Conservation (phyloP, 2,888 invertebrate genomes). For the Heterodera filipjevi region DNA sequence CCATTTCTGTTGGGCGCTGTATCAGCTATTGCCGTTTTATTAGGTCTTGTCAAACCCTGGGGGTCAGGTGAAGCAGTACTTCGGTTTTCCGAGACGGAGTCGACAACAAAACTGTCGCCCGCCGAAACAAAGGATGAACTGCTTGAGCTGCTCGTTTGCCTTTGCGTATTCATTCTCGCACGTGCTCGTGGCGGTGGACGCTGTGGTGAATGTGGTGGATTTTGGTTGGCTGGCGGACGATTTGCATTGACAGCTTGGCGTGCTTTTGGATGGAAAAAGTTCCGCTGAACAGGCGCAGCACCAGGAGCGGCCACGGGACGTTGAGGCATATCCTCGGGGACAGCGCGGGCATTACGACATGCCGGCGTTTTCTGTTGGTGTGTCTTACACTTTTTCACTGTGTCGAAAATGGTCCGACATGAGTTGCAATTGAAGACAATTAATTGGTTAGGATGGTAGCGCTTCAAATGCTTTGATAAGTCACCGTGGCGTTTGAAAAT, state of each 20-base stretch:
- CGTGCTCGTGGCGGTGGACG: not conserved
- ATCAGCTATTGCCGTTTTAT: too few relatives aligned
- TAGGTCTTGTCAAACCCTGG: too few relatives aligned
- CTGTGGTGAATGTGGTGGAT: not conserved
- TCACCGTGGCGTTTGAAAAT: constrained; percentile 1
- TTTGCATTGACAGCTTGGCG: too few relatives aligned
- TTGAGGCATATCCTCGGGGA: not conserved
- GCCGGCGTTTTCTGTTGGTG: not conserved
- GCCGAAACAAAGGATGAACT: too few relatives aligned
- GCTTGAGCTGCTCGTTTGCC: too few relatives aligned
- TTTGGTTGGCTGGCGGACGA: not conserved
- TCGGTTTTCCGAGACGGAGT: too few relatives aligned
- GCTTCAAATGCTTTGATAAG: not conserved
- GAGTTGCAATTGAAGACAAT: not conserved
- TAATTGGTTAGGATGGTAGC: not conserved
- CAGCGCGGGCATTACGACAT: not conserved
- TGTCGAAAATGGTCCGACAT: not conserved
- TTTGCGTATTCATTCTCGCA: too few relatives aligned
- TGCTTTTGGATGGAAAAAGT: not conserved
- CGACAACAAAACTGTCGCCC: too few relatives aligned
- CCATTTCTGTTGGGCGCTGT: too few relatives aligned
- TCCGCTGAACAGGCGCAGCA: not conserved
- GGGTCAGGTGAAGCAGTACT: too few relatives aligned
- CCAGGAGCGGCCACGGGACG: not conserved
- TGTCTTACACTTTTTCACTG: not conserved